Evolutionary conservation across 1,140 invertebrate species (phyloP).

Genomic region (Drosophila bipectinata): DNA sequence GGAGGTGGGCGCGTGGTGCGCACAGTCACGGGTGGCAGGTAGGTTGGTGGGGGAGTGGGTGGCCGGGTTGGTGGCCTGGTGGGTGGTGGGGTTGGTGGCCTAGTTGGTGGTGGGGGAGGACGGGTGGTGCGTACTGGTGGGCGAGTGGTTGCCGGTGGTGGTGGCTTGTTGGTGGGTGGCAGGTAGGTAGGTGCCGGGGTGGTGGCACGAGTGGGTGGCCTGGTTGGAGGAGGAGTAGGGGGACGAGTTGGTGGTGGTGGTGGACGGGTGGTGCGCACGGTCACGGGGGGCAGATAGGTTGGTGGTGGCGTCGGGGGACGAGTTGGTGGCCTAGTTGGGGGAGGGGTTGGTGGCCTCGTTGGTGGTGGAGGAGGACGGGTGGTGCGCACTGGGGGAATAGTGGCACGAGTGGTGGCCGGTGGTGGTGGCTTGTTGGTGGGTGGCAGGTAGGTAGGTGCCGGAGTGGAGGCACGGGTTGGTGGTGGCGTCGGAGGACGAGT

Average conservation of each 20-base stretch:
- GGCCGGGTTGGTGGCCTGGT: constrained; percentile 43
- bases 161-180: constrained; percentile 39
- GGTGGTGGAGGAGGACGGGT: constrained; percentile 33
- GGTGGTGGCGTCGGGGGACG: constrained; percentile 43
- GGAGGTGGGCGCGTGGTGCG: constrained; percentile 40
- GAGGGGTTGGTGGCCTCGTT: constrained; percentile 40
- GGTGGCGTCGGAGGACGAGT: constrained; percentile 17
- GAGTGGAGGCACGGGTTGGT: constrained; percentile 25
- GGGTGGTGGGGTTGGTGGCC: constrained; percentile 21
- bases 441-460: constrained; percentile 50
- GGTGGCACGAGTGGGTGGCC: constrained; percentile 37
- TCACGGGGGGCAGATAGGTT: constrained; percentile 42
- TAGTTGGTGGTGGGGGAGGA: constrained; percentile 19
- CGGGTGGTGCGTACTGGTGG: constrained; percentile 7
- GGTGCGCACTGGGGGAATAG: constrained; percentile 14
- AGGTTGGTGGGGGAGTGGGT: constrained; percentile 51
- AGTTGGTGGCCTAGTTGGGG: constrained; percentile 30
- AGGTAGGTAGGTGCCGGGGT: constrained; percentile 47
- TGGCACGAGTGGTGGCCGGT: constrained; percentile 19
- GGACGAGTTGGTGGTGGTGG: constrained; percentile 41
- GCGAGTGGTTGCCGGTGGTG: constrained; percentile 14
- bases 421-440: constrained; percentile 34
- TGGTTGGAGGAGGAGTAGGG: constrained; percentile 28
- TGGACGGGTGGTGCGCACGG: constrained; percentile 24
- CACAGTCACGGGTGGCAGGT: constrained; percentile 37